phyloP scores from a whole-genome alignment of 2,888 invertebrate genomes.

The Heliconius ethilla region DNA sequence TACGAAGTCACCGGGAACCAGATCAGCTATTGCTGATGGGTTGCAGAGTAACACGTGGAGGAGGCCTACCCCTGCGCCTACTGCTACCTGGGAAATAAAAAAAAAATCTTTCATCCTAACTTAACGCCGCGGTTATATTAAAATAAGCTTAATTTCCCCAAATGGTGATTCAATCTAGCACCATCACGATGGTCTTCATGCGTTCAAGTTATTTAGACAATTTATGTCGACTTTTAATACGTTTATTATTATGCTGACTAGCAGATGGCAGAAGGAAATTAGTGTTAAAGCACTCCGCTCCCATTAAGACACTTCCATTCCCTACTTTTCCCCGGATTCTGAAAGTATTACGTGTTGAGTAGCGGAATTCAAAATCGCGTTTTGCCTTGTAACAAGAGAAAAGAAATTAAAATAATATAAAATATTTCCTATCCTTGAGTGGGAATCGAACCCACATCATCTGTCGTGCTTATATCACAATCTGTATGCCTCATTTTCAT shows the following conservation, averaged over 20 bases:
- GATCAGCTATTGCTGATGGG: conserved; percentile 83
- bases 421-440: background rate
- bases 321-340: too few relatives aligned
- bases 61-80: conserved; percentile 86
- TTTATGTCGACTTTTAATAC: background rate
- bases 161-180: too few relatives aligned
- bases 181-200: background rate
- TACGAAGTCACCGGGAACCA: conserved; percentile 91
- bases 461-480: too few relatives aligned
- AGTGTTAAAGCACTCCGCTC: too few relatives aligned
- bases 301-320: too few relatives aligned
- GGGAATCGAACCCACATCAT: background rate
- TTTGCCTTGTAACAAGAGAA: background rate
- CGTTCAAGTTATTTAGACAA: background rate
- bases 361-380: too few relatives aligned
- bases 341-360: too few relatives aligned
- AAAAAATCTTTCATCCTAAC: background rate
- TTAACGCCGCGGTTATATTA: background rate
- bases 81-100: conserved; percentile 69
- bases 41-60: conserved; percentile 87
- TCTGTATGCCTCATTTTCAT: too few relatives aligned
- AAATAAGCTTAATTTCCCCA: background rate
- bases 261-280: too few relatives aligned
- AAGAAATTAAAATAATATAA: background rate
- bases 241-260: too few relatives aligned